Evolutionary conservation across 2,113 vertebrate species (phyloP).

Genomic region (Galeopterus variegatus): DNA sequence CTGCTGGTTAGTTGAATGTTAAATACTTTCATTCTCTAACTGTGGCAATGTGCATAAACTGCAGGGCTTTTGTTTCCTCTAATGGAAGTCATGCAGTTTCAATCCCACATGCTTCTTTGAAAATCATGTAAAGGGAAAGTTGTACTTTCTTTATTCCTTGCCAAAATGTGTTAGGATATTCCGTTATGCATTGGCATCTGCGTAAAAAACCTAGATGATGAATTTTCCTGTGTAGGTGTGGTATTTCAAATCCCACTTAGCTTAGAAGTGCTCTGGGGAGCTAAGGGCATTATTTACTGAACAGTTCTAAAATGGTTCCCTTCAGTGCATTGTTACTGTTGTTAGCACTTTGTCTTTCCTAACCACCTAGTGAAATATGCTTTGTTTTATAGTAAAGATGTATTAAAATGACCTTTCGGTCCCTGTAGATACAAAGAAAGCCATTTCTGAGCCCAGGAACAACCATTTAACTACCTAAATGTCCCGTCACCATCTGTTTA

Average conservation of each 20-base stretch:
- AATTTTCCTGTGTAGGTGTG: not conserved
- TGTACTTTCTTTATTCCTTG: not conserved
- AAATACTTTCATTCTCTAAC: not conserved
- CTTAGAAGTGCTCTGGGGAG: not conserved
- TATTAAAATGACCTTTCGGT: slow-evolving; percentile 58
- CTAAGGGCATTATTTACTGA: slow-evolving; percentile 3
- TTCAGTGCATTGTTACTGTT: not conserved
- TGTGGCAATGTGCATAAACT: not conserved
- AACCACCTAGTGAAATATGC: not conserved
- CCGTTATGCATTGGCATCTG: slow-evolving; percentile 16
- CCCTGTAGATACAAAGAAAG: not conserved
- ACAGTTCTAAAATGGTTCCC: slow-evolving; percentile 1
- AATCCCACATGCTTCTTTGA: not conserved
- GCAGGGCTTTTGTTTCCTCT: not conserved
- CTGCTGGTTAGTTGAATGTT: not conserved
- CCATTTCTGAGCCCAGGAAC: slow-evolving; percentile 15
- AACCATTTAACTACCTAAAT: not conserved
- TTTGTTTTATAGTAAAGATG: slow-evolving; percentile 59
- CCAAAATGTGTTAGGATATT: not conserved
- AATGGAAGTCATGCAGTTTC: not conserved
- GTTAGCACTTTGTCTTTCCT: not conserved
- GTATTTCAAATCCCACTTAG: slow-evolving; percentile 54
- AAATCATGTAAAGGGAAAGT: slow-evolving; percentile 38
- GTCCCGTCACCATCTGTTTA: not conserved
- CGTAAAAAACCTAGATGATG: not conserved